These are phyloP conservation scores for Edolisoma coerulescens DNA, from an alignment of 2,113 vertebrate genomes.

Conservation along the genomic window DNA sequence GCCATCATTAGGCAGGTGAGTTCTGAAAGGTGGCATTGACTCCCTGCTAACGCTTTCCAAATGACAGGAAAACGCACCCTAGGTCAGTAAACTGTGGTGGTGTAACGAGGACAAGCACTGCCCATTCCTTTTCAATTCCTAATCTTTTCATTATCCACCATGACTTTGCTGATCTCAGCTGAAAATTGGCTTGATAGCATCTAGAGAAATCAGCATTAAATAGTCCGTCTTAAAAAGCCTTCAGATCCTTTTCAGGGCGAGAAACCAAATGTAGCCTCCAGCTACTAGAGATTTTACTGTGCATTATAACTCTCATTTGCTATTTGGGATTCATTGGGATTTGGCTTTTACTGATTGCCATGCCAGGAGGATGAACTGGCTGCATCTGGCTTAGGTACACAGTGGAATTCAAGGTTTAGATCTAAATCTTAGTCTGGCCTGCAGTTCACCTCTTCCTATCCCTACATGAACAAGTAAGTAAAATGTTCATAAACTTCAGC, in stretches of 20 bases:
- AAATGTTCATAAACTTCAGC: neutral
- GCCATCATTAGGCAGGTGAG: neutral
- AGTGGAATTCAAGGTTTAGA: neutral
- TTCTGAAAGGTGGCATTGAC: neutral
- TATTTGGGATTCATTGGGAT: neutral
- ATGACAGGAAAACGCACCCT: neutral
- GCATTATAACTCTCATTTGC: neutral
- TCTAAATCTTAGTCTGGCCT: neutral
- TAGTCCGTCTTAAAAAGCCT: neutral
- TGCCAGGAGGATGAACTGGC: neutral
- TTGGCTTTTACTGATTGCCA: neutral
- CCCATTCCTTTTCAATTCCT: neutral
- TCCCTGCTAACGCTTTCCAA: neutral
- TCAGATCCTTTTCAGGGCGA: neutral
- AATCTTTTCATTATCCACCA: neutral
- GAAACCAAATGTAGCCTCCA: neutral
- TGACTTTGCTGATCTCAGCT: neutral
- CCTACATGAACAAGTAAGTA: neutral
- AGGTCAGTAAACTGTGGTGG: neutral
- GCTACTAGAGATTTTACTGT: neutral
- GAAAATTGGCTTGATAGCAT: neutral
- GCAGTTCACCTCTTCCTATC: neutral
- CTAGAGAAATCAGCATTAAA: neutral
- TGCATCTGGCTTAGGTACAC: neutral
- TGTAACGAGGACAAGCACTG: neutral